Percentiles rank a stretch among this genome's conserved stretches.
These are phyloP conservation scores for Diploptera punctata DNA, from an alignment of 2,888 invertebrate species.

Conservation along the genomic window DNA sequence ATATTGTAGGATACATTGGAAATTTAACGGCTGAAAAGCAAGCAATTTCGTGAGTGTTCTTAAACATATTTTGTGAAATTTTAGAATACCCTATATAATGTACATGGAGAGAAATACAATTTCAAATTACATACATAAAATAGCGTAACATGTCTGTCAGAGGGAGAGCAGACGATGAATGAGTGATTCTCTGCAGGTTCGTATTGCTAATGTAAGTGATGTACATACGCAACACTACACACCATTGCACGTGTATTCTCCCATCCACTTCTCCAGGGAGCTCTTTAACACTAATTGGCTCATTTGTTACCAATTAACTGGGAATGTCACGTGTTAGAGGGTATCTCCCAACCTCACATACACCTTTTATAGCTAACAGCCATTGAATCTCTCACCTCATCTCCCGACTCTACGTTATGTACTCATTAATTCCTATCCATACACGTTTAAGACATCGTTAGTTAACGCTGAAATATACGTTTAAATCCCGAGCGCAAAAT, in stretches of 20 bases:
- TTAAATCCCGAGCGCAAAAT: not conserved
- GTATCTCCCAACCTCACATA: not conserved
- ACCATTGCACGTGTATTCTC: not conserved
- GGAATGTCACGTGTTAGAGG: slow-evolving; percentile 20
- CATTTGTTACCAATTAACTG: slow-evolving; percentile 43
- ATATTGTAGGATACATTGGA: too few relatives aligned
- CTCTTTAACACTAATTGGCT: slow-evolving; percentile 37
- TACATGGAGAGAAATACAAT: too few relatives aligned
- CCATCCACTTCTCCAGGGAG: slow-evolving; percentile 17
- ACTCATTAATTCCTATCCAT: slow-evolving; percentile 40
- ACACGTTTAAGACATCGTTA: slow-evolving; percentile 38
- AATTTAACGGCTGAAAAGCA: too few relatives aligned
- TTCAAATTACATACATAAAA: too few relatives aligned
- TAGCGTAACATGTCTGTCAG: too few relatives aligned
- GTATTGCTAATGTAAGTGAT: too few relatives aligned
- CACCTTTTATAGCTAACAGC: slow-evolving; percentile 13
- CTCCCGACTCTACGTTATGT: not conserved
- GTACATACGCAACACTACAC: too few relatives aligned
- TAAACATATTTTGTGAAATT: too few relatives aligned
- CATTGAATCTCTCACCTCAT: not conserved
- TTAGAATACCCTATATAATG: too few relatives aligned
- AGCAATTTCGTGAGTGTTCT: too few relatives aligned
- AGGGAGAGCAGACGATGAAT: too few relatives aligned
- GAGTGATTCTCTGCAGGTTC: too few relatives aligned
- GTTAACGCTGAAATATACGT: slow-evolving; percentile 31